Evolutionary conservation across 2,888 invertebrate species (phyloP).

Genomic region (Azorinus chamasolen): DNA sequence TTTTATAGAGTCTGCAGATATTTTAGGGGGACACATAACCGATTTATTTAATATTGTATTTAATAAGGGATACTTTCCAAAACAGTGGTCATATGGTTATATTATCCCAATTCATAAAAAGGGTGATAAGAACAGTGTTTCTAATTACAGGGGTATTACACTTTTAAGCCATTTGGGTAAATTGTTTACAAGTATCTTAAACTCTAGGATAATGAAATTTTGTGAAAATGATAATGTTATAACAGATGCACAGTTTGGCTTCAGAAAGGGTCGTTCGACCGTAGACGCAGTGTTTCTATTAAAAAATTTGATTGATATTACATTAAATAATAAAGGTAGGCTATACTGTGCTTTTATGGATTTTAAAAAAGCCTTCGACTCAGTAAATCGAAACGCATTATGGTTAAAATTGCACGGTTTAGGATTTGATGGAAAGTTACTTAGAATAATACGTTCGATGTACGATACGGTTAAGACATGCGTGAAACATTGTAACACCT

Average conservation of each 20-base stretch:
- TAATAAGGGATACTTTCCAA: constrained; percentile 19
- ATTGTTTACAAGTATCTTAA: constrained; percentile 38
- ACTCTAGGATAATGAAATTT: constrained; percentile 3
- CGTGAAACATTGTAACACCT: not conserved
- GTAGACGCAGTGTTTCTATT: constrained; percentile 30
- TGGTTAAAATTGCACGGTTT: too few species aligned
- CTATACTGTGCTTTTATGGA: constrained; percentile 31
- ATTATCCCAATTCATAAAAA: constrained; percentile 47
- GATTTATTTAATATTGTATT: constrained; percentile 34
- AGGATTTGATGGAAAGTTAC: too few species aligned
- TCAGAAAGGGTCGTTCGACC: constrained; percentile 21
- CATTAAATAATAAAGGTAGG: constrained; percentile 4
- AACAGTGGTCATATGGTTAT: constrained; percentile 24
- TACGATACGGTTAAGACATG: not conserved
- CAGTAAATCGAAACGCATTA: too few species aligned
- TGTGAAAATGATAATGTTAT: constrained; percentile 18
- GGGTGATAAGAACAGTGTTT: constrained; percentile 28
- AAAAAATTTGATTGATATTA: not conserved
- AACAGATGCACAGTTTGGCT: constrained; percentile 45
- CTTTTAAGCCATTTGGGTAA: constrained; percentile 28
- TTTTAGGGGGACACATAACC: constrained; percentile 12
- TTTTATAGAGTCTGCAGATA: constrained; percentile 32
- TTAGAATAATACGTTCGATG: not conserved
- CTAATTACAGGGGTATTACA: constrained; percentile 48
- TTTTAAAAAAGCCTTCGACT: constrained; percentile 12